Conservation (phyloP, 2,113 vertebrate genomes). For the Hydrochoerus hydrochaeris region DNA sequence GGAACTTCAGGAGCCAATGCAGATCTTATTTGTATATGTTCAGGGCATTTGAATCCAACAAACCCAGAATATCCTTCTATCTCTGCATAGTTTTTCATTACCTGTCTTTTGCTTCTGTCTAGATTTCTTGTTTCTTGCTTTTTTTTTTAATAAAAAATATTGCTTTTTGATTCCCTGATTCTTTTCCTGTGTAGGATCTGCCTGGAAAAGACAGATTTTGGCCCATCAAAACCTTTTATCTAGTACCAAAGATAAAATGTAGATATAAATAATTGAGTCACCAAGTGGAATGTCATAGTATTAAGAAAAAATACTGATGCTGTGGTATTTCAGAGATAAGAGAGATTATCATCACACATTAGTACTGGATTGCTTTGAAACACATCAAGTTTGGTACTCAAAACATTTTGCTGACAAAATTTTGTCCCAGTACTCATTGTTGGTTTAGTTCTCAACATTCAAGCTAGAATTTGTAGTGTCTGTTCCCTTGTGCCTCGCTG, state of each 20-base stretch:
- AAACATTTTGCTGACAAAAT: not conserved
- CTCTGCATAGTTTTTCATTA: not conserved
- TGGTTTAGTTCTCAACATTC: not conserved
- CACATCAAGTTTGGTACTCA: not conserved
- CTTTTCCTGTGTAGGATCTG: not conserved
- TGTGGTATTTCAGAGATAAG: not conserved
- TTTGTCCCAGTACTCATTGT: not conserved
- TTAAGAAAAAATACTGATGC: not conserved
- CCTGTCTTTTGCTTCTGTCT: not conserved
- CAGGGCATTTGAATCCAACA: constrained; percentile 16
- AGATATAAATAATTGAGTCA: not conserved
- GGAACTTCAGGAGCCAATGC: not conserved
- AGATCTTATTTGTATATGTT: not conserved
- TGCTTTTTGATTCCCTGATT: not conserved
- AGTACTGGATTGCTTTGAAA: not conserved
- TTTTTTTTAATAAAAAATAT: not conserved
- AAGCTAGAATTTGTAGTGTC: not conserved
- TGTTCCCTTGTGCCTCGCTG: not conserved
- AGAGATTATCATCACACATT: not conserved
- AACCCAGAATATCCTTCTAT: not conserved
- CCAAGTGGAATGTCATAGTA: not conserved
- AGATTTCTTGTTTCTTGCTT: not conserved
- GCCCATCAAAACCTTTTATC: not conserved
- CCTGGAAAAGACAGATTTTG: not conserved
- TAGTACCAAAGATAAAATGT: not conserved